Conservation (phyloP, 2,888 invertebrate genomes). For the Melieria crassipennis region DNA sequence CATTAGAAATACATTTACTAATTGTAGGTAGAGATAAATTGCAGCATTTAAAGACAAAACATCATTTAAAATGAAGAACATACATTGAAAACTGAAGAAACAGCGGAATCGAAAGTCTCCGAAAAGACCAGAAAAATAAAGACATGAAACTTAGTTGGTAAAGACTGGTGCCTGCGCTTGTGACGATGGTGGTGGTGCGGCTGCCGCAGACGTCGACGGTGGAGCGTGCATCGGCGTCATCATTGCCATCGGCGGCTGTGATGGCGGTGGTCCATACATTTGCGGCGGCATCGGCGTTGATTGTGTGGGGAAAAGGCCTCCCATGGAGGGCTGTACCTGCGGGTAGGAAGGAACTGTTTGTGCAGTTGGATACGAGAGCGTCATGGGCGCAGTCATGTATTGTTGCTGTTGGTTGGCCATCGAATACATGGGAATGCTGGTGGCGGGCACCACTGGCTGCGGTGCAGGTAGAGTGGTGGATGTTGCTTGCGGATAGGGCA, state of each 20-base stretch:
- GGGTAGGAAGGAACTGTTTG: constrained; percentile 64
- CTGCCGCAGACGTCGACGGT: constrained; percentile 26
- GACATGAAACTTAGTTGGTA: constrained; percentile 42
- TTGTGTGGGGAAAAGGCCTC: constrained; percentile 56
- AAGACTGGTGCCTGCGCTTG: constrained; percentile 42
- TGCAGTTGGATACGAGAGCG: constrained; percentile 57
- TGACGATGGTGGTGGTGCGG: constrained; percentile 37
- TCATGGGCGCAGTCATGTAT: constrained; percentile 58
- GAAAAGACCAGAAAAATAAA: neutral
- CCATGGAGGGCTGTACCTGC: constrained; percentile 62
- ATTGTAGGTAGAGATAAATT: neutral
- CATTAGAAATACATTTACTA: neutral
- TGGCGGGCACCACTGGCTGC: constrained; percentile 8
- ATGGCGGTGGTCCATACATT: constrained; percentile 47
- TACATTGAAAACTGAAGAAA: neutral
- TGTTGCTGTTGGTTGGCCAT: constrained; percentile 53
- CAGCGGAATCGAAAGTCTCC: neutral
- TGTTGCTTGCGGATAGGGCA: constrained; percentile 56
- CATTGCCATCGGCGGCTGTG: constrained; percentile 37
- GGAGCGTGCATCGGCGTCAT: constrained; percentile 17
- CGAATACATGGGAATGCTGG: constrained; percentile 55
- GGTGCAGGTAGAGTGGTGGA: constrained; percentile 38
- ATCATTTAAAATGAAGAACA: neutral
- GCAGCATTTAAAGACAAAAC: neutral
- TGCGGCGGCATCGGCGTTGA: constrained; percentile 57